Base-by-base conservation (phyloP, 30 jellyfish, hydroid and myxozoan species). In the Phacellophora camtschatica region DNA sequence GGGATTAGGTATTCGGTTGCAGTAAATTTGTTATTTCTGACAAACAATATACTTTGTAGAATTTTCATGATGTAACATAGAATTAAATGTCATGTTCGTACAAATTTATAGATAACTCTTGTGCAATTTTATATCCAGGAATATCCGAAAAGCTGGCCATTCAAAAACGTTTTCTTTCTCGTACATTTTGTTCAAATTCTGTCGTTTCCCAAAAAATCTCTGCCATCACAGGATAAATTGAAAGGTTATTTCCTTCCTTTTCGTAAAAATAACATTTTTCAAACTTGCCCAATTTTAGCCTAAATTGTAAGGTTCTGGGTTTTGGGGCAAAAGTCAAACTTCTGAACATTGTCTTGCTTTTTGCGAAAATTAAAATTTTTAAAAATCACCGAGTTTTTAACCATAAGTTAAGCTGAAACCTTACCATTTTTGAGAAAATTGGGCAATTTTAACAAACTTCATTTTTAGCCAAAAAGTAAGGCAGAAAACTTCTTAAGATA, bases 21-120 rank as follows among this genome's bases (percentile, higher is more conserved):
- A n/a, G n/a, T n/a, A n/a, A n/a, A n/a, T n/a, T n/a, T n/a, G n/a
- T 27, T 46, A 46, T 46, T 46, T 46, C 61, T 46, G 61, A 46
- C 20, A 46, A 5, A 27, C 32, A 34, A 41, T 64, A 34, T 30
- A 13, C 66, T 67, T 39, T 42, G 81, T 41, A 71, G 84, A 29
- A 58, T 71, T 71, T 68, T 71, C 84, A 46, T 71, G 84, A 29
- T 71, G 84, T 71, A 71, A 35, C 5, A 71, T 71, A 46, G 54
- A 25, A 22, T 27, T 46, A 32, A 19, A 15, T 29, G 84, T 71
- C 84, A 50, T 37, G 69, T 71, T 71, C 84, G 42, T 71, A 71
- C 84, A 33, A 71, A n/a, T 71, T 74, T 74, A 53, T 74, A 74
- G 69, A 74, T 30, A 33, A 53, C 23, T 74, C 53, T 54, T 74